Evolutionary conservation across 2,113 vertebrate species (phyloP).

Genomic region (Cryptotis parvus): DNA sequence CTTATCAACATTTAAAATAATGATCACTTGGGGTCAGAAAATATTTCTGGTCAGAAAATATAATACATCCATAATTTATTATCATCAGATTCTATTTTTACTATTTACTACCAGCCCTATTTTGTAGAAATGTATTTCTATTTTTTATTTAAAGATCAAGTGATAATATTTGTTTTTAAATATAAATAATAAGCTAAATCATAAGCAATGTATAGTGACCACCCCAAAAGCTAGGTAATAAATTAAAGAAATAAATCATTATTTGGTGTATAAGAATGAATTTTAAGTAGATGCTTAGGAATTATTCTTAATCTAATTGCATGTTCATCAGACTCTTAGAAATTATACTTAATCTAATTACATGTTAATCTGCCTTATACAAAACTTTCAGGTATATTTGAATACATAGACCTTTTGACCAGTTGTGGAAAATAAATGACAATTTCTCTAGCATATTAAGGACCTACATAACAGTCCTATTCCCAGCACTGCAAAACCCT

Average conservation of each 20-base stretch:
- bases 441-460: background rate
- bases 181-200: conserved; percentile 15
- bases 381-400: background rate
- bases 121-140: conserved; percentile 23
- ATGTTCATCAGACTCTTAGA: conserved; percentile 7
- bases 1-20: too few species aligned
- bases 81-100: background rate
- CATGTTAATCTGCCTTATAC: background rate
- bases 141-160: conserved; percentile 17
- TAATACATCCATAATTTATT: background rate
- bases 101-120: background rate
- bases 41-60: background rate
- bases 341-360: background rate
- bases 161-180: background rate
- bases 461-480: background rate
- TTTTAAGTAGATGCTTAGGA: conserved; percentile 11
- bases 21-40: too few species aligned
- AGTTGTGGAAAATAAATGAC: background rate
- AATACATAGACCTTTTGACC: background rate
- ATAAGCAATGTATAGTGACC: background rate
- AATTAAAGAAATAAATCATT: background rate
- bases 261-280: background rate
- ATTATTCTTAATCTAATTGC: background rate
- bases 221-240: background rate
- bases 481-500: background rate